Evolutionary conservation across 2,888 invertebrate species (phyloP).

Genomic region (Drosophila falleni): DNA sequence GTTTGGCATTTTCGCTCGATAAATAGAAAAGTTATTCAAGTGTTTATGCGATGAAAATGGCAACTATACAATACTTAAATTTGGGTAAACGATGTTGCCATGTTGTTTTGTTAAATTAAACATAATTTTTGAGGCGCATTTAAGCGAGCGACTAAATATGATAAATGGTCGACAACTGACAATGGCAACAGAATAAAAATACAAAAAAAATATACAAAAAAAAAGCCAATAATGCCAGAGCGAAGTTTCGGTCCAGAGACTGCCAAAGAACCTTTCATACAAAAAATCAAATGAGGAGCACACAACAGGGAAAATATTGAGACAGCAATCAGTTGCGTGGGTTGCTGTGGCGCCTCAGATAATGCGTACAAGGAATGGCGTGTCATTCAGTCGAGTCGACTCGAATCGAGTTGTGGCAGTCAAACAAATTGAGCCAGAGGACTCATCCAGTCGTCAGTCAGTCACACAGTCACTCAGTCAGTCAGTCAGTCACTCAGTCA

Average conservation of each 20-base stretch:
- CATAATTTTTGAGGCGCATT: constrained; percentile 65
- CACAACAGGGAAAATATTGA: constrained; percentile 36
- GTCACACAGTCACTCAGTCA: constrained; percentile 14
- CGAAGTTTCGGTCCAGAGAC: neutral
- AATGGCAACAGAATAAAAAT: constrained; percentile 30
- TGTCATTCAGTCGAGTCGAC: constrained; percentile 34
- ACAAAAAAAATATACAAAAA: neutral
- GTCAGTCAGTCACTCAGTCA: constrained; percentile 25
- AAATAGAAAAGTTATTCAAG: constrained; percentile 19
- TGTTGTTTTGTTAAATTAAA: constrained; percentile 50
- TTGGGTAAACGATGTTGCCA: neutral
- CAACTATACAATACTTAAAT: constrained; percentile 13
- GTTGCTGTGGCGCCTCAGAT: constrained; percentile 44
- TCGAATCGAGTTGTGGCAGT: constrained; percentile 18
- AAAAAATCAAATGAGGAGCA: constrained; percentile 12
- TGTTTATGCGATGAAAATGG: constrained; percentile 9
- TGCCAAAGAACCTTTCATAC: neutral
- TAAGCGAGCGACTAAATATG: constrained; percentile 67
- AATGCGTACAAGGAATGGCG: constrained; percentile 42
- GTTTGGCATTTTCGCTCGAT: constrained; percentile 8
- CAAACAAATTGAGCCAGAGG: constrained; percentile 26
- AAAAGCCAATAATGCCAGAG: constrained; percentile 49
- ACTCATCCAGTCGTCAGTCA: constrained; percentile 28
- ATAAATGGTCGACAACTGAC: constrained; percentile 62
- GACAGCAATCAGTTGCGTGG: constrained; percentile 52